phyloP scores from a whole-genome alignment of 2,113 vertebrate species.

The Neotoma lepida region DNA sequence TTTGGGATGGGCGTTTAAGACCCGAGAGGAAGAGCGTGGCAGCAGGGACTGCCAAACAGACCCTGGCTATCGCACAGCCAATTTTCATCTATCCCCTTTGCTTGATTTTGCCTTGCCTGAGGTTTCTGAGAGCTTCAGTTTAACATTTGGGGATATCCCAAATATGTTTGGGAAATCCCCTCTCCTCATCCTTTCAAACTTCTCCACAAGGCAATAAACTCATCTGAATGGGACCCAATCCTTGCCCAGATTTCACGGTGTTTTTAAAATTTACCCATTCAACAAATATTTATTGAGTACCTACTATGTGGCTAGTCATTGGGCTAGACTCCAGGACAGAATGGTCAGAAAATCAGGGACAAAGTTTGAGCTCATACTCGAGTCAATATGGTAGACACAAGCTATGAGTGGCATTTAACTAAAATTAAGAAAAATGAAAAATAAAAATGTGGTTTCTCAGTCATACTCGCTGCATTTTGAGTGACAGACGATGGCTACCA shows the following conservation, averaged over 20 bases:
- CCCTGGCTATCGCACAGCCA: background rate
- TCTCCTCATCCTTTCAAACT: background rate
- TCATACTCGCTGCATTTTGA: background rate
- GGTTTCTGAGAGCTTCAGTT: background rate
- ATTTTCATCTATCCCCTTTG: background rate
- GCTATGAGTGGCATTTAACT: background rate
- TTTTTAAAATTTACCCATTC: background rate
- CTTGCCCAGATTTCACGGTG: background rate
- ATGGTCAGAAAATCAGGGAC: background rate
- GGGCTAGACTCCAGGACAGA: background rate
- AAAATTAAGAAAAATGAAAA: background rate
- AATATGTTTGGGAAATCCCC: background rate
- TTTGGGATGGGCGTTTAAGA: background rate
- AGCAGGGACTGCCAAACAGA: background rate
- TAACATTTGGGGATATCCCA: constrained; percentile 48
- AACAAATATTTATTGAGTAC: background rate
- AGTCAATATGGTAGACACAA: background rate
- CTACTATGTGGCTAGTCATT: background rate
- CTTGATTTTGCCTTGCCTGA: background rate
- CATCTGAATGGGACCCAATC: background rate
- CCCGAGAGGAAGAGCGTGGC: constrained; percentile 7
- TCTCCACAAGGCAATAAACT: background rate
- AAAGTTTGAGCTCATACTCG: background rate
- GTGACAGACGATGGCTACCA: background rate
- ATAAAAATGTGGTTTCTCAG: background rate